Base-by-base conservation (phyloP, 2,797 vertebrate species). In the Myotis daubentonii region DNA sequence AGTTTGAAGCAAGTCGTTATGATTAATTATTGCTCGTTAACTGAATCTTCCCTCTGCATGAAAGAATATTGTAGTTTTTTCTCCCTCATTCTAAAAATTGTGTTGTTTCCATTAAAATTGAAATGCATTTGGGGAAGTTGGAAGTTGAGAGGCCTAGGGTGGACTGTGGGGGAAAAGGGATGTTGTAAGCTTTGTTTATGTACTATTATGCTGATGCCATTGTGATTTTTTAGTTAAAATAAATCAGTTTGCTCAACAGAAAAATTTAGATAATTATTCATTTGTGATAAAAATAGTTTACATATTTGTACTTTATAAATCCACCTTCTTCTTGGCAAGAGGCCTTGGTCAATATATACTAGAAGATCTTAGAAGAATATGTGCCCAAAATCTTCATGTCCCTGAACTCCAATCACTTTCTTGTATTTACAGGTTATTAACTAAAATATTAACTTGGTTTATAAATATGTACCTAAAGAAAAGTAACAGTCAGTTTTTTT, bases 1-100 rank as follows among this genome's bases (percentile, higher is more conserved):
- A 87, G 49, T 91, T 65, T 87, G 94, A 96, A 97, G 68, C 62
- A 94, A 96, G 55, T 72, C 94, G 74, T 38, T 94, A 55, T 96
- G 66, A 93, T 95, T 95, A 96, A 89, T 94, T 97, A 80, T 91
- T 96, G 82, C 95, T 97, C 70, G 0, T 92, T 96, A 96, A 96
- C 91, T 89, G 75, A 82, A 68, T 96, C 93, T 91, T 97, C 89
- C 79, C 49, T 87, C 93, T 94, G 60, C 1, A 1, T 89, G 76
- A 92, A 93, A 49, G 80, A 95, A 86, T 95, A 93, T n/a, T 87
- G 74, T 75, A 17, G 2, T 33, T 53, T 20, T 88, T 87, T 41
- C 8, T 57, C 81, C 62, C 19, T 71, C 28, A 88, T 88, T 65
- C 92, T 96, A 68, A 78, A 95, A 66, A 49, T 65, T 25, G 12